Conservation (phyloP, 2,888 invertebrate genomes). For the Spodoptera littoralis region DNA sequence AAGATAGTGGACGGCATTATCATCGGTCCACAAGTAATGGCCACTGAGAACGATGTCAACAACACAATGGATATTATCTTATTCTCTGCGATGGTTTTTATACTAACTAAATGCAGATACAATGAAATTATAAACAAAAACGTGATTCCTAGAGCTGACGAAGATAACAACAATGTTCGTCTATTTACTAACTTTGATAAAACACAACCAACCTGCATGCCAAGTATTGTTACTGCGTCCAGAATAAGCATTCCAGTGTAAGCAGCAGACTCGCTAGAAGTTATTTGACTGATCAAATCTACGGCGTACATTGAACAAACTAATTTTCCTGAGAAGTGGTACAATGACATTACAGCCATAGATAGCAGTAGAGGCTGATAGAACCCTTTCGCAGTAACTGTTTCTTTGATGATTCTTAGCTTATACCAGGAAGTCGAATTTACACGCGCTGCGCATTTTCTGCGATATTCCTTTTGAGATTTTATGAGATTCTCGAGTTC, state of each 20-base stretch:
- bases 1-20: conserved; percentile 71
- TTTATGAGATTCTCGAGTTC: conserved; percentile 60
- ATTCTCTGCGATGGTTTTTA: conserved; percentile 62
- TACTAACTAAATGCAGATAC: conserved; percentile 69
- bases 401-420: conserved; percentile 44
- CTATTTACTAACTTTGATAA: conserved; percentile 67
- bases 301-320: conserved; percentile 69
- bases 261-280: conserved; percentile 65
- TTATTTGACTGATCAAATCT: conserved; percentile 69
- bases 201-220: conserved; percentile 73
- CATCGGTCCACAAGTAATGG: conserved; percentile 75
- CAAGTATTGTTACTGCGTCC: conserved; percentile 74
- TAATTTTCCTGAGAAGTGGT: conserved; percentile 64
- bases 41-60: conserved; percentile 68
- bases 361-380: conserved; percentile 64
- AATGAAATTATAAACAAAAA: conserved; percentile 70
- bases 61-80: conserved; percentile 65
- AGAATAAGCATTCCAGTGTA: conserved; percentile 75
- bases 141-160: conserved; percentile 64
- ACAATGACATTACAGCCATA: conserved; percentile 58
- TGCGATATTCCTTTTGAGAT: conserved; percentile 51
- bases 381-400: conserved; percentile 54
- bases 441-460: conserved; percentile 31
- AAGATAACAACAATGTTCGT: conserved; percentile 66
- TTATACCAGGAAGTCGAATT: conserved; percentile 38